Evolutionary conservation across 2,888 invertebrate species (phyloP).

Genomic region (Acleris sparsana): DNA sequence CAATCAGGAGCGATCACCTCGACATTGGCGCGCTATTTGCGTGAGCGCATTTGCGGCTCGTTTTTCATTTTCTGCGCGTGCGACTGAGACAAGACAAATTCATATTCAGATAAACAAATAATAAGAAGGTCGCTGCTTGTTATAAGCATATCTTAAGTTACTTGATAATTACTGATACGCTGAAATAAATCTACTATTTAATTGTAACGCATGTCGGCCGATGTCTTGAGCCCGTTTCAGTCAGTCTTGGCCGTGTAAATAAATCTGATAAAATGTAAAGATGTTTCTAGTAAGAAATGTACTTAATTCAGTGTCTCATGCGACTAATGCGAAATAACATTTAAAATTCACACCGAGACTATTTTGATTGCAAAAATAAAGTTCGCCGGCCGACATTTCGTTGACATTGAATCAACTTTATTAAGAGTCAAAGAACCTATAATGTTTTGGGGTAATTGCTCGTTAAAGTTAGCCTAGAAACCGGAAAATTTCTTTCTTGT

Average conservation of each 20-base stretch:
- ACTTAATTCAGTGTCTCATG: neutral
- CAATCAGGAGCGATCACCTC: constrained; percentile 66
- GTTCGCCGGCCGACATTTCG: constrained; percentile 8
- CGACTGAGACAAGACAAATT: constrained; percentile 1
- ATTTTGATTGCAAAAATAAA: constrained; percentile 25
- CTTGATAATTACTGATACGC: no score
- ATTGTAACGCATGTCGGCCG: no score
- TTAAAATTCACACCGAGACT: neutral
- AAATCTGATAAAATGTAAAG: neutral
- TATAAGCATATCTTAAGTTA: neutral
- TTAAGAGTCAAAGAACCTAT: constrained; percentile 75
- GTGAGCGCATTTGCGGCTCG: constrained; percentile 53
- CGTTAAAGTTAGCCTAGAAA: constrained; percentile 7
- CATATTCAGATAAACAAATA: constrained; percentile 9
- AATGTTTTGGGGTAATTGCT: constrained; percentile 41
- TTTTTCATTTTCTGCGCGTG: constrained; percentile 56
- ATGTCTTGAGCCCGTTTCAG: no score
- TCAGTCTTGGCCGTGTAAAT: neutral
- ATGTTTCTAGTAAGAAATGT: neutral
- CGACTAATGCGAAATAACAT: neutral
- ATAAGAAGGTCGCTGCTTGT: constrained; percentile 8
- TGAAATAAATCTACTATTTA: no score
- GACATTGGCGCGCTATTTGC: constrained; percentile 71
- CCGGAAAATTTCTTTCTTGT: neutral
- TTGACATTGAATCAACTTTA: constrained; percentile 65